A percentile compares a stretch with the other conserved stretches of the same genome.
These are phyloP conservation scores for Microcebus ravelobensis DNA, from an alignment of 2,113 vertebrate species.

Conservation along the genomic window DNA sequence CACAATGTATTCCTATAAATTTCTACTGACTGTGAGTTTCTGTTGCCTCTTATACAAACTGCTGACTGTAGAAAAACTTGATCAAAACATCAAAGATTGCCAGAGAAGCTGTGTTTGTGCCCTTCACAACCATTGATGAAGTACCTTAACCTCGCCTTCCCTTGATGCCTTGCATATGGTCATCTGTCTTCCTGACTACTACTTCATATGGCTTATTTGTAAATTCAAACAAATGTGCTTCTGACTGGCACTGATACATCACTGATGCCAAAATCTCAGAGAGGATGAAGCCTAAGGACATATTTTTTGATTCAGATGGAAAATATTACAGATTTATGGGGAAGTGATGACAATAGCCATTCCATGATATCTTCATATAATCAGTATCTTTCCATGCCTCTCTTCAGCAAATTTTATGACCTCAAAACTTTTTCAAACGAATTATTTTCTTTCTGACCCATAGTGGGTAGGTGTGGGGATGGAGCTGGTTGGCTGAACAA, in stretches of 20 bases:
- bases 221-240: conserved; percentile 58
- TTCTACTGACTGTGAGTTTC: conserved; percentile 19
- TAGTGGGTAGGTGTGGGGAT: conserved; percentile 37
- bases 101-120: conserved; percentile 22
- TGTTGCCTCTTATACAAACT: conserved; percentile 37
- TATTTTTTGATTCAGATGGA: conserved; percentile 32
- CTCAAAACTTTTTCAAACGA: conserved; percentile 74
- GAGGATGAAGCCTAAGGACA: conserved; percentile 62
- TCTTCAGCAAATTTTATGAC: conserved; percentile 57
- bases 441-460: conserved; percentile 60
- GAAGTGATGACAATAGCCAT: conserved; percentile 65
- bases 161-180: background rate
- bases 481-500: conserved; percentile 63
- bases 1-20: conserved; percentile 46
- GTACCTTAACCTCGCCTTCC: background rate
- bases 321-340: conserved; percentile 68
- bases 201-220: conserved; percentile 63
- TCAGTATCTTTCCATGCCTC: conserved; percentile 47
- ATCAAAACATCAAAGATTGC: conserved; percentile 41
- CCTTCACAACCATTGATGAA: conserved; percentile 29
- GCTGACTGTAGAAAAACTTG: conserved; percentile 23
- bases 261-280: conserved; percentile 31
- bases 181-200: conserved; percentile 58
- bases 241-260: conserved; percentile 21
- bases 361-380: conserved; percentile 63